Evolutionary conservation across 2,797 vertebrate genomes (phyloP).

Genomic region (Meda fulgida): DNA sequence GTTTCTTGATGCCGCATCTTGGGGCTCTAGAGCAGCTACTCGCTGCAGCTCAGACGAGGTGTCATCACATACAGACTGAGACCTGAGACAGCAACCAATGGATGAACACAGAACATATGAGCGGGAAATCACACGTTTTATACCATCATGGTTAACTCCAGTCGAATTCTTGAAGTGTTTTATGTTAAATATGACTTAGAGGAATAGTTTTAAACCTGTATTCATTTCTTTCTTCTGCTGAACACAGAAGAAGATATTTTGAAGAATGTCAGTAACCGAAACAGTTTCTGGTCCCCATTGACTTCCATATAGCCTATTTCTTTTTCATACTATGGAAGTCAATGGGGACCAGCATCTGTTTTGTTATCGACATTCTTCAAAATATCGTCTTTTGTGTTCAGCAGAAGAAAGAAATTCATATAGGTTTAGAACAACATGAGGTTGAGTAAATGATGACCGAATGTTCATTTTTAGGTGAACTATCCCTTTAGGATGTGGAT

Average conservation of each 20-base stretch:
- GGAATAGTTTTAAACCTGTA: background rate
- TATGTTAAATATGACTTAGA: background rate
- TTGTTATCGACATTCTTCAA: too few relatives aligned
- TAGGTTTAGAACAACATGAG: too few relatives aligned
- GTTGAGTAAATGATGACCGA: too few relatives aligned
- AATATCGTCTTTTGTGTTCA: too few relatives aligned
- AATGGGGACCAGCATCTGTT: too few relatives aligned
- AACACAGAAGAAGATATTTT: background rate
- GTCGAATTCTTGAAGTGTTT: background rate
- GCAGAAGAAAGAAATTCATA: too few relatives aligned
- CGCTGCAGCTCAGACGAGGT: conserved; percentile 83
- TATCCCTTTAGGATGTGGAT: too few relatives aligned
- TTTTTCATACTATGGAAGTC: too few relatives aligned
- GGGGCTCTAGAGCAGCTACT: conserved; percentile 73
- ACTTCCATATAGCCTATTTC: too few relatives aligned
- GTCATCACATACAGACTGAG: conserved; percentile 79
- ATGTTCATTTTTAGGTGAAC: too few relatives aligned
- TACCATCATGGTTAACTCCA: background rate
- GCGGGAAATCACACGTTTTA: background rate
- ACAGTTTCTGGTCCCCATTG: too few relatives aligned
- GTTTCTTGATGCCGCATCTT: conserved; percentile 67
- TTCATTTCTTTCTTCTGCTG: background rate
- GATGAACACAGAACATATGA: background rate
- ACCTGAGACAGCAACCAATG: conserved; percentile 15
- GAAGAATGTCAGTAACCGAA: background rate